A percentile compares a stretch with the other conserved stretches of the same genome.
Evolutionary conservation across 2,113 vertebrate genomes (phyloP).

Genomic region (Scatophagus argus): DNA sequence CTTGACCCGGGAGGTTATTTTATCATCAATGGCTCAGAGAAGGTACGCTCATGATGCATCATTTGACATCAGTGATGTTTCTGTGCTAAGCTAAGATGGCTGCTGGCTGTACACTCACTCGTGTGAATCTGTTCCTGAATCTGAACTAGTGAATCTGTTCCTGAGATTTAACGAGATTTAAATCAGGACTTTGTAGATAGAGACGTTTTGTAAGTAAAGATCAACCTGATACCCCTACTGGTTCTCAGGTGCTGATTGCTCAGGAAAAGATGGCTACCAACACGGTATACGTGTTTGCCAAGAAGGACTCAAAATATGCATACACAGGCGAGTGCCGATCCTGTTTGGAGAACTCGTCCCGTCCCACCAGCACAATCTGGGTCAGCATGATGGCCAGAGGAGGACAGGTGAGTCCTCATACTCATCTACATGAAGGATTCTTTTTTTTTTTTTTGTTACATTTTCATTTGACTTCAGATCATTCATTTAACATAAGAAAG

Average conservation of each 20-base stretch:
- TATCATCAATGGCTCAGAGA: slow-evolving; percentile 99
- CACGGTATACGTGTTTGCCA: slow-evolving; percentile 98
- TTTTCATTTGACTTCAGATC: too few relatives aligned
- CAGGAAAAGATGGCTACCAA: slow-evolving; percentile 99
- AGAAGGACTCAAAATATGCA: slow-evolving; percentile 99
- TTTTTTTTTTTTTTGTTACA: neutral
- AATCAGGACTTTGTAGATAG: too few relatives aligned
- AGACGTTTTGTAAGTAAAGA: too few relatives aligned
- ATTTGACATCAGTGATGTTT: neutral
- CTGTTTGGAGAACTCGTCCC: slow-evolving; percentile 97
- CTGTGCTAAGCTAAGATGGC: neutral
- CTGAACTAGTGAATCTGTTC: neutral
- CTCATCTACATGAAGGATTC: neutral
- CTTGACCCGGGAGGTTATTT: slow-evolving; percentile 98
- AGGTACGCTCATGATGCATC: slow-evolving; percentile 80
- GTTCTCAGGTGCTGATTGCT: slow-evolving; percentile 93
- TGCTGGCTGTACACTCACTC: neutral
- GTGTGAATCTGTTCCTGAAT: neutral
- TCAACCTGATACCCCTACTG: neutral
- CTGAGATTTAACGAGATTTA: too few relatives aligned
- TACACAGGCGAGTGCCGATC: slow-evolving; percentile 98
- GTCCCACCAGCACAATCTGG: slow-evolving; percentile 99
- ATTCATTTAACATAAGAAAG: too few relatives aligned
- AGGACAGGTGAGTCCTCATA: slow-evolving; percentile 88
- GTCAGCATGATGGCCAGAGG: slow-evolving; percentile 99